Evolutionary conservation across 2,888 invertebrate species (phyloP).

Genomic region (Nasonovia ribisnigri): DNA sequence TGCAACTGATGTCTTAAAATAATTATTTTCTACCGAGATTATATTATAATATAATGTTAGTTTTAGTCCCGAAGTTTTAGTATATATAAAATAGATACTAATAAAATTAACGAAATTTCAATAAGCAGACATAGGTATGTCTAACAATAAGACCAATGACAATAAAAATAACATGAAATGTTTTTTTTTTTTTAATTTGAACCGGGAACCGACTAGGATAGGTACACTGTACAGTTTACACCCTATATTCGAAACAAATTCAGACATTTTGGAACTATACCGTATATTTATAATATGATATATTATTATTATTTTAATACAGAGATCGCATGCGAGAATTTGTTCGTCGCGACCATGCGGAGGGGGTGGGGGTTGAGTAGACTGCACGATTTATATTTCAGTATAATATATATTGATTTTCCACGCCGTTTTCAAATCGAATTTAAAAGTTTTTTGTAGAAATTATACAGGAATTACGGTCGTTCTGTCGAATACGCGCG

Average conservation of each 20-base stretch:
- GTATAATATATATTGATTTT: constrained; percentile 49
- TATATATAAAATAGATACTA: not conserved
- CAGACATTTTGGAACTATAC: not conserved
- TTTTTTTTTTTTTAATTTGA: not conserved
- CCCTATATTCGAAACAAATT: not conserved
- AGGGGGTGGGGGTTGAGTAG: not conserved
- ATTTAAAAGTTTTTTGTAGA: constrained; percentile 54
- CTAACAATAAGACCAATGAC: not conserved
- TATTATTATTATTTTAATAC: not conserved
- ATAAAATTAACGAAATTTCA: not conserved
- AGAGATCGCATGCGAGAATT: not conserved
- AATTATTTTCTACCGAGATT: not conserved
- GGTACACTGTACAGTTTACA: not conserved
- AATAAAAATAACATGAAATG: not conserved
- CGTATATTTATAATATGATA: not conserved
- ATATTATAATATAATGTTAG: not conserved
- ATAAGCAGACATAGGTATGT: not conserved
- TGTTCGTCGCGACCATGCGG: not conserved
- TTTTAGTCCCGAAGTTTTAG: not conserved
- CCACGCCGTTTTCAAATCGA: constrained; percentile 48
- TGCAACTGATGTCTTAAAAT: not conserved
- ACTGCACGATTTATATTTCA: constrained; percentile 35
- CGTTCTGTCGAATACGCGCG: constrained; percentile 33
- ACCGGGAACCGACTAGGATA: not conserved
- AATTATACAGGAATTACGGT: constrained; percentile 61